Evolutionary conservation across 2,888 invertebrate species (phyloP), one percentile per base, ranked within the genome.

Genomic region (Pyrrhopygopsis socrates): DNA sequence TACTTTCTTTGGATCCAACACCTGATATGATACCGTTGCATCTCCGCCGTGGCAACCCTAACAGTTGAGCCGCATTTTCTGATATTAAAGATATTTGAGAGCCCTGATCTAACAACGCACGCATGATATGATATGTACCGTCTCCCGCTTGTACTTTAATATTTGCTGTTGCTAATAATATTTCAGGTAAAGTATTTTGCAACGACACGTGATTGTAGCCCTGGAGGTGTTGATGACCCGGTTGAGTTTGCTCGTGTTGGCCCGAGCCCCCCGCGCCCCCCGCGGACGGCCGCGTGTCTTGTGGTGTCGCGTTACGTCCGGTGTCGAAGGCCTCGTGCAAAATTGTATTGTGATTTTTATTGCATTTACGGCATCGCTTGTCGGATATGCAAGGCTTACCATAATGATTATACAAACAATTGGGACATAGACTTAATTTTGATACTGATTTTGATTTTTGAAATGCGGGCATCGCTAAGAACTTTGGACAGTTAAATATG

Each of bases 71-170:
- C 0, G 87, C 87, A 11, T 83, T 88, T 65, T 87, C 86, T 9
- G 83, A 76, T 20, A 88, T 83, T 0, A 90, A 20, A 2, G 83
- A 86, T 9, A 71, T 77, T 74, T 88, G 86, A 13, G 87, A 90
- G 5, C 89, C 89, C 63, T 89, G 89, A 54, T 87, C 87, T 1
- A 87, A 11, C 8, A 73, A 65, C 6, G 74, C 79, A 18, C 74
- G 34, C 29, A 77, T 29, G 11, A 6, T 70, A 20, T 75, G 30
- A 50, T 81, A 82, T 11, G 63, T 27, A 5, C 86, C 84, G 67
- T 89, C 84, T 3, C 54, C 27, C 27, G 68, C 58, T 70, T 79
- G 73, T 8, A 89, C 81, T 2, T 84, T 80, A 20, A 82, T 60
- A 15, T 63, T 34, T 0, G 84, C 87, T 13, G 83, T 85, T 27